Conservation (phyloP, 2,113 vertebrate species). For the Ameiurus melas region DNA sequence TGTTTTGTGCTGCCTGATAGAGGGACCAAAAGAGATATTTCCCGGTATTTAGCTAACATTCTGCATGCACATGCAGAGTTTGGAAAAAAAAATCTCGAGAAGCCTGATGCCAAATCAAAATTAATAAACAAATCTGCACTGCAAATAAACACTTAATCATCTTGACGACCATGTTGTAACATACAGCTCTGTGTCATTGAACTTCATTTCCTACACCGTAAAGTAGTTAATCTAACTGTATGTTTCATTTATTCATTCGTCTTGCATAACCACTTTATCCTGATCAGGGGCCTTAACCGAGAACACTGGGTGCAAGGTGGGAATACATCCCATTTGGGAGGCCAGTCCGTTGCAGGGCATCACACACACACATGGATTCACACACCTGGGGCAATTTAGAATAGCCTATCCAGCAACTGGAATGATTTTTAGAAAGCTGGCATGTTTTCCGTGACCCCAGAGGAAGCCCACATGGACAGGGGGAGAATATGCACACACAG, state of each 20-base stretch:
- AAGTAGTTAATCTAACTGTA: not conserved
- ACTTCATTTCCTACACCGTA: not conserved
- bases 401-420: not conserved
- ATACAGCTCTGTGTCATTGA: not conserved
- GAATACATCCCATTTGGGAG: not conserved
- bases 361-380: not conserved
- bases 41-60: not conserved
- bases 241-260: not conserved
- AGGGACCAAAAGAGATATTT: not conserved
- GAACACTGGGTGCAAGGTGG: no score
- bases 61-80: not conserved
- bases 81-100: not conserved
- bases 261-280: not conserved
- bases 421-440: not conserved
- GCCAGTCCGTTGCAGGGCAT: not conserved
- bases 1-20: not conserved
- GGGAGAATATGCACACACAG: not conserved
- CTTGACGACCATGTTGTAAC: not conserved
- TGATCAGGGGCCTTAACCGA: not conserved
- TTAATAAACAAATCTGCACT: not conserved
- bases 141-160: slow-evolving; percentile 1
- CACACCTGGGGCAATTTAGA: not conserved
- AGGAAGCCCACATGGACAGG: not conserved
- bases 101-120: not conserved
- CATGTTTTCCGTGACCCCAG: not conserved